Evolutionary conservation across 2,797 vertebrate species (phyloP), one percentile per base, ranked within the genome.

Genomic region (Sarcoramphus papa): DNA sequence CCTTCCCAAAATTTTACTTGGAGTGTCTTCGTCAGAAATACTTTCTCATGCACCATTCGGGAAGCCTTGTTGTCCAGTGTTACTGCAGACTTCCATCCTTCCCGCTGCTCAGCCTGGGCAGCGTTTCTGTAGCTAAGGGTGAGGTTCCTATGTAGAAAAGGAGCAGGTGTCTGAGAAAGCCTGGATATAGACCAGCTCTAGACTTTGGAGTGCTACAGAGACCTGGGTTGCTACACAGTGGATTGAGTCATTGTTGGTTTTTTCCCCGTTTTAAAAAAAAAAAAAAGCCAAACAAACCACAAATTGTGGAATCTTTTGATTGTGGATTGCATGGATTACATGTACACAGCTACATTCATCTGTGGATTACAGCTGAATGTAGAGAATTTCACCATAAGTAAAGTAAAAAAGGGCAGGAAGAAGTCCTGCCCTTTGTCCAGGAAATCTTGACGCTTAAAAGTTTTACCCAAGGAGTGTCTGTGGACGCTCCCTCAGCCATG

Each of bases 41-140:
- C 28, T 53, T 90, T 37, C 5, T 63, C 5, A 1, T 11, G 40
- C 19, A 16, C 19, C 14, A 2, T 28, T 68, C 4, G 14, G 50
- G 35, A 75, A 70, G 48, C 41, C 41, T 40, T 54, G 41, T 75
- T 79, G 65, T 33, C 45, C 0, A 3, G 19, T 2, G 3, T 40
- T 57, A 12, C 21, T 54, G 62, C 51, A 0, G 3, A 51, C 25
- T 60, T 53, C 60, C 8, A 3, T 14, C 40, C 27, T 47, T 65
- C 7, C 17, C 24, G 1, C 33, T 3, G 16, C 51, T 85, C 28
- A 59, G 24, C 45, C 25, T 54, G 35, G 56, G 22, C 23, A 17
- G 53, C 0, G 0, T 19, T 85, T 25, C 47, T n/a, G 57, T 35
- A 27, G 51, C 53, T 18, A 0, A 23, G 23, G 57, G n/a, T 4